These are phyloP conservation scores for Scaptomyza parva DNA, from an alignment of 2,888 invertebrate species.

Conservation along the genomic window DNA sequence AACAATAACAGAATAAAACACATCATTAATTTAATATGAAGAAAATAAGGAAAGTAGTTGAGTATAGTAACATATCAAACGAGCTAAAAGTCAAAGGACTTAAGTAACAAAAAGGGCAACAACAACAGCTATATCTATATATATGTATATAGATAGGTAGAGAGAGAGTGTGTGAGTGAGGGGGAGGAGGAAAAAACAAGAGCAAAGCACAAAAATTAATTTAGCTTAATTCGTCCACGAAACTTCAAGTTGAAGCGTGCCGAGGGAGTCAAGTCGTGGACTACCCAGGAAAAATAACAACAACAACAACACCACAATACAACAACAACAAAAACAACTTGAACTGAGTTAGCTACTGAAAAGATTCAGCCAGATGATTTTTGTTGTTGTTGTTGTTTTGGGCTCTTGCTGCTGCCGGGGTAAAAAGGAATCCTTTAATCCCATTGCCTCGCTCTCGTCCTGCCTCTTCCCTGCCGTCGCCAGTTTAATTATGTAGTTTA, in stretches of 20 bases:
- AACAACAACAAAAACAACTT: conserved; percentile 16
- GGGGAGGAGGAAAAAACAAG: conserved; percentile 43
- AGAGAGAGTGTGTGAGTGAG: too few species aligned
- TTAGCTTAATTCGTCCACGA: conserved; percentile 81
- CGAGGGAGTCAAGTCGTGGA: conserved; percentile 40
- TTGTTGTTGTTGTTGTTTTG: conserved; percentile 23
- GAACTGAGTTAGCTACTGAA: conserved; percentile 28
- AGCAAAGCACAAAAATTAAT: conserved; percentile 78
- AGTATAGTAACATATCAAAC: conserved; percentile 37
- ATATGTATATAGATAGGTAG: too few species aligned
- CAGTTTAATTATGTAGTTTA: conserved; percentile 84
- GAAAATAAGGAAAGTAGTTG: conserved; percentile 25
- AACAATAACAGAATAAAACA: conserved; percentile 69
- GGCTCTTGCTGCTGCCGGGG: conserved; percentile 19
- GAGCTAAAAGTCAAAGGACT: conserved; percentile 62
- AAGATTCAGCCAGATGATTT: conserved; percentile 48
- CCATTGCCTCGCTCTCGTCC: conserved; percentile 77
- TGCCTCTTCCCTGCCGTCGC: too few species aligned
- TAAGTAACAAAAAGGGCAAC: conserved; percentile 53
- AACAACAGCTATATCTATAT: too few species aligned
- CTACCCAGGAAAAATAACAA: conserved; percentile 19
- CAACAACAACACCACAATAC: conserved; percentile 4
- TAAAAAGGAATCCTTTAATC: conserved; percentile 76
- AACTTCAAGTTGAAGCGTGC: conserved; percentile 45
- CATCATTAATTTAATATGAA: conserved; percentile 79